A percentile compares a stretch with the other conserved stretches of the same genome.
These are phyloP conservation scores for Trichoplusia ni DNA, from an alignment of 1,140 invertebrate species.

Conservation along the genomic window DNA sequence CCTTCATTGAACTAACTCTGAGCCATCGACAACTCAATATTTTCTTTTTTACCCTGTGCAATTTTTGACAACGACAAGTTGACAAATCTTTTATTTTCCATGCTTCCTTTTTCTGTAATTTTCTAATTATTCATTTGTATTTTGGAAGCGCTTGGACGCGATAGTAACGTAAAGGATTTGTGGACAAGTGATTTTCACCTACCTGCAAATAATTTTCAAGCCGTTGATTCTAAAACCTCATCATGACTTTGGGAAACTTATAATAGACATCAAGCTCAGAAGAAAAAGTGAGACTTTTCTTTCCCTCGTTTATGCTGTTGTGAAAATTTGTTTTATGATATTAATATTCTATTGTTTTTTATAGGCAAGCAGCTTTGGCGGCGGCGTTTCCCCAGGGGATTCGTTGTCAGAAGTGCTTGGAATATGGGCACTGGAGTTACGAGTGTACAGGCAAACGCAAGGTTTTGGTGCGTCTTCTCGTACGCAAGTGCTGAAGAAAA, in stretches of 20 bases:
- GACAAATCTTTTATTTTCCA: conserved; percentile 35
- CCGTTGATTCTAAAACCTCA: conserved; percentile 15
- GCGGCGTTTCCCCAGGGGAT: conserved; percentile 86
- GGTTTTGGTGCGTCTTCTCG: conserved; percentile 91
- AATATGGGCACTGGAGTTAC: conserved; percentile 96
- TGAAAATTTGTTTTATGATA: conserved; percentile 20
- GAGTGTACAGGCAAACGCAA: conserved; percentile 96
- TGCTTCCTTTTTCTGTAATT: conserved; percentile 26
- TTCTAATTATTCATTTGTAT: conserved; percentile 32
- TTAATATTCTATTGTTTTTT: conserved; percentile 38
- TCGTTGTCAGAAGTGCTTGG: conserved; percentile 95
- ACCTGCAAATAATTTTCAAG: conserved; percentile 17
- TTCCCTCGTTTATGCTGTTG: neutral
- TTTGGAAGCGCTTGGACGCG: conserved; percentile 8
- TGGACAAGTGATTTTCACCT: conserved; percentile 13
- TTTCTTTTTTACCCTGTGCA: neutral
- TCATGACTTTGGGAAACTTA: conserved; percentile 75
- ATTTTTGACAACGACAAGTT: conserved; percentile 23
- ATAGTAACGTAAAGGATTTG: neutral
- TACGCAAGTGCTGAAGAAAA: conserved; percentile 90
- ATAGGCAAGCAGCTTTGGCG: conserved; percentile 80
- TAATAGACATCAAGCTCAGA: conserved; percentile 71
- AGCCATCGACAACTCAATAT: conserved; percentile 1
- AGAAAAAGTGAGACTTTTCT: conserved; percentile 63
- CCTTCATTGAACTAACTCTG: too few relatives aligned